Evolutionary conservation across 2,797 vertebrate genomes (phyloP).

Genomic region (Heterohyrax brucei): DNA sequence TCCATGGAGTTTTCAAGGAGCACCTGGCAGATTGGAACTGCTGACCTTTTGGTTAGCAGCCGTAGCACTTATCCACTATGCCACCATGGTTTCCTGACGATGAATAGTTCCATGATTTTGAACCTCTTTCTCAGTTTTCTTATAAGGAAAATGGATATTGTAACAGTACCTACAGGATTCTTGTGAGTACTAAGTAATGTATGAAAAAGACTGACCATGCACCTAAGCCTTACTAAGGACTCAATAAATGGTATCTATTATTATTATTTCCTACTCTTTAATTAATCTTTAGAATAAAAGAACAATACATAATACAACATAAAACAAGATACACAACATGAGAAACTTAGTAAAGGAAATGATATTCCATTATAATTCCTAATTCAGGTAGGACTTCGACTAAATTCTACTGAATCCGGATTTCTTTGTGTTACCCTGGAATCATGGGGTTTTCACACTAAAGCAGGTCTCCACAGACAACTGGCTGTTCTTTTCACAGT

Average conservation of each 20-base stretch:
- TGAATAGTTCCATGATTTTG: neutral
- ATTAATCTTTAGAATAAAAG: constrained; percentile 36
- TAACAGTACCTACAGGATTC: neutral
- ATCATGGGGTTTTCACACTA: neutral
- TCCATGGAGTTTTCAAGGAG: too few relatives aligned
- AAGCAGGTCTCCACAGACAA: neutral
- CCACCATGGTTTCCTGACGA: too few relatives aligned
- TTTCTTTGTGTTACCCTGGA: neutral
- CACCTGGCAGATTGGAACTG: too few relatives aligned
- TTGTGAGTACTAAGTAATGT: neutral
- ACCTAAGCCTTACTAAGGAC: neutral
- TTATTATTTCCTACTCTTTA: neutral
- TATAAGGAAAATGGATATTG: neutral
- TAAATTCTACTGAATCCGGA: neutral
- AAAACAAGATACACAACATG: constrained; percentile 20
- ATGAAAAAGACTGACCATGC: neutral
- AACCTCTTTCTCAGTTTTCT: neutral
- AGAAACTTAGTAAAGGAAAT: neutral
- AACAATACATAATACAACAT: neutral
- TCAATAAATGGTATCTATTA: neutral
- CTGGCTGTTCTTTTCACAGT: neutral
- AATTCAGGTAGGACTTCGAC: constrained; percentile 27
- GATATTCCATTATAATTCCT: constrained; percentile 41
- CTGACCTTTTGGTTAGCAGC: too few relatives aligned
- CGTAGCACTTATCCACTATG: too few relatives aligned